These are phyloP conservation scores for Paralvinella palmiformis DNA, from an alignment of 1,140 invertebrate genomes.

Conservation along the genomic window DNA sequence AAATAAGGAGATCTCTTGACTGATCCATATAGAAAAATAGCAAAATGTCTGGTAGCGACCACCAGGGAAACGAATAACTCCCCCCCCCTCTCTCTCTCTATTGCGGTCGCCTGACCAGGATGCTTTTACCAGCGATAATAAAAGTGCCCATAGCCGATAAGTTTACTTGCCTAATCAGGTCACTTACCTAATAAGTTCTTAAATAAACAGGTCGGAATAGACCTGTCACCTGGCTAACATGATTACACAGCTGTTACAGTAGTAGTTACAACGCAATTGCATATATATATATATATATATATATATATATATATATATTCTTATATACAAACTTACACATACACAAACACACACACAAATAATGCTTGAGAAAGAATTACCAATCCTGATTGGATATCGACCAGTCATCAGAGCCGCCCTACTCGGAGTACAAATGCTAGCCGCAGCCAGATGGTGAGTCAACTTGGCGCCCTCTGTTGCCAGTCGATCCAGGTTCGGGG, in stretches of 20 bases:
- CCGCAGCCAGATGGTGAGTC: constrained; percentile 37
- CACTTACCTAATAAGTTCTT: too few species aligned
- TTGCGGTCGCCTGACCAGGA: too few species aligned
- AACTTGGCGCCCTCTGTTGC: constrained; percentile 31
- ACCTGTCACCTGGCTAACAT: not conserved
- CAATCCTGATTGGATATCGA: constrained; percentile 36
- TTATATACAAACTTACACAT: not conserved
- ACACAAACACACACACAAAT: not conserved
- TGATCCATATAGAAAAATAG: too few species aligned
- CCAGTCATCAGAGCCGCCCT: constrained; percentile 41
- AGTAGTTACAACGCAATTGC: not conserved
- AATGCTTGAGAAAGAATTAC: constrained; percentile 16
- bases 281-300: not conserved
- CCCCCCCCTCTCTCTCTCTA: too few species aligned
- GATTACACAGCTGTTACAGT: constrained; percentile 19
- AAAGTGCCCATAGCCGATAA: too few species aligned
- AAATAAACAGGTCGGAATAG: not conserved
- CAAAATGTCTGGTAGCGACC: too few species aligned
- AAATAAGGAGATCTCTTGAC: too few species aligned
- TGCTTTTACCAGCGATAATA: too few species aligned
- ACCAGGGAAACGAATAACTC: too few species aligned
- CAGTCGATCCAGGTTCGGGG: constrained; percentile 40
- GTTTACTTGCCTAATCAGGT: too few species aligned
- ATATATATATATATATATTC: not conserved
- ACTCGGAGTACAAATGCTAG: constrained; percentile 42